These are phyloP conservation scores for Spodoptera exigua DNA, from an alignment of 2,888 invertebrate species.

Conservation along the genomic window DNA sequence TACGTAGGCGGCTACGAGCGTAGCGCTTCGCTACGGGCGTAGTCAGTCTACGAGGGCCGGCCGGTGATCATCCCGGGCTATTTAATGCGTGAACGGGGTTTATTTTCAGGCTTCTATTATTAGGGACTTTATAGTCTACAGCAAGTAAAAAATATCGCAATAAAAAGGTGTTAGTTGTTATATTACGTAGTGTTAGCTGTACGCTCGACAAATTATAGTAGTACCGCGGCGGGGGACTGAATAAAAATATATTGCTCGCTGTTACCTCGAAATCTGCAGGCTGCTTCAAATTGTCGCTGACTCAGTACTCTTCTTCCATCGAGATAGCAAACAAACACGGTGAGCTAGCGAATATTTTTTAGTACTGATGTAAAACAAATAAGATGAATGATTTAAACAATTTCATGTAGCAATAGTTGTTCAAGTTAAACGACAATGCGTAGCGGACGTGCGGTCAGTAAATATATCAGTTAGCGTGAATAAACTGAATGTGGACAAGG, in stretches of 20 bases:
- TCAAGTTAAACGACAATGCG: too few species aligned
- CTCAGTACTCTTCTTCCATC: not conserved
- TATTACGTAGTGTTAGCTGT: not conserved
- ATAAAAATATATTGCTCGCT: not conserved
- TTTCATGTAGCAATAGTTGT: too few species aligned
- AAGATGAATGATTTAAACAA: too few species aligned
- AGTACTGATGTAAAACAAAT: too few species aligned
- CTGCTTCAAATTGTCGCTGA: not conserved
- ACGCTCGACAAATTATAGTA: not conserved
- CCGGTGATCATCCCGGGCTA: slow-evolving; percentile 13
- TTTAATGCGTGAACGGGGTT: slow-evolving; percentile 16
- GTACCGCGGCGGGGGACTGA: not conserved
- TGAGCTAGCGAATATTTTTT: too few species aligned
- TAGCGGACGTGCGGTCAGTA: too few species aligned
- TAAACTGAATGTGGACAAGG: too few species aligned
- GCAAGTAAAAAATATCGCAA: slow-evolving; percentile 6
- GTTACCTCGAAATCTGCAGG: slow-evolving; percentile 2
- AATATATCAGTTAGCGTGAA: too few species aligned
- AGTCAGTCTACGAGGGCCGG: slow-evolving; percentile 11
- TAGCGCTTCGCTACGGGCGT: slow-evolving; percentile 38
- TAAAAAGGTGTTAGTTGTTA: not conserved
- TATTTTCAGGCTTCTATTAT: slow-evolving; percentile 32
- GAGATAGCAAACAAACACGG: not conserved
- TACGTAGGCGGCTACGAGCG: slow-evolving; percentile 43
- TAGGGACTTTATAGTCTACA: slow-evolving; percentile 3